These are phyloP conservation scores for Mimachlamys varia DNA, from an alignment of 2,888 invertebrate genomes.

Conservation along the genomic window DNA sequence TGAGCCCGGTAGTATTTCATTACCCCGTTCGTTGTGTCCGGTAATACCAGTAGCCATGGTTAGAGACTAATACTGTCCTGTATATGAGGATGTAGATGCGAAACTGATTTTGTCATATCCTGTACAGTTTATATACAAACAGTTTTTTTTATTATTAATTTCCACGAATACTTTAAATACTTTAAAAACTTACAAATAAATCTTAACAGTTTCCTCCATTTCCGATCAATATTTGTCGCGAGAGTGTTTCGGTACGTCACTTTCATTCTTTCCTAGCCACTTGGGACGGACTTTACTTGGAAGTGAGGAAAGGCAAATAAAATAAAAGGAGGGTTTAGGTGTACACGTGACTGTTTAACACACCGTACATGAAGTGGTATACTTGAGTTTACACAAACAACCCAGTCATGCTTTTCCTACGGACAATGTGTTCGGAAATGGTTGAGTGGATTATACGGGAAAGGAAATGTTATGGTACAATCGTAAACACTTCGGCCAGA, in stretches of 20 bases:
- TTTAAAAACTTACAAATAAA: not conserved
- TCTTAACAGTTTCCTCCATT: not conserved
- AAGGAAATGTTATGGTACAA: not conserved
- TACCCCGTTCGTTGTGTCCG: too few species aligned
- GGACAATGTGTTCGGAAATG: conserved; percentile 34
- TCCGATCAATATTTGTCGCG: not conserved
- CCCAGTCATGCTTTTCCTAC: not conserved
- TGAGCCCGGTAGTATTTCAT: too few species aligned
- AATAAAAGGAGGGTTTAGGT: not conserved
- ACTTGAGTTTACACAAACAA: not conserved
- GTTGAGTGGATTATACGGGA: not conserved
- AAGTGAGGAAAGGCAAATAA: conserved; percentile 7
- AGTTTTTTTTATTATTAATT: not conserved
- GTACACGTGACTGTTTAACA: not conserved
- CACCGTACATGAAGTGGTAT: not conserved
- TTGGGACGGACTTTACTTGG: not conserved
- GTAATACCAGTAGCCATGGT: too few species aligned
- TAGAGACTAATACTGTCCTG: too few species aligned
- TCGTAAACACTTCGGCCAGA: not conserved
- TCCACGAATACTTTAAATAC: not conserved
- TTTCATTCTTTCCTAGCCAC: not conserved
- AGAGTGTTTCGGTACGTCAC: not conserved
- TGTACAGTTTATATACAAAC: not conserved
- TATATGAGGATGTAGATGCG: too few species aligned
- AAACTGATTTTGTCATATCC: not conserved